phyloP scores from a whole-genome alignment of 1,140 invertebrate species.

The Drosophila baimaii region DNA sequence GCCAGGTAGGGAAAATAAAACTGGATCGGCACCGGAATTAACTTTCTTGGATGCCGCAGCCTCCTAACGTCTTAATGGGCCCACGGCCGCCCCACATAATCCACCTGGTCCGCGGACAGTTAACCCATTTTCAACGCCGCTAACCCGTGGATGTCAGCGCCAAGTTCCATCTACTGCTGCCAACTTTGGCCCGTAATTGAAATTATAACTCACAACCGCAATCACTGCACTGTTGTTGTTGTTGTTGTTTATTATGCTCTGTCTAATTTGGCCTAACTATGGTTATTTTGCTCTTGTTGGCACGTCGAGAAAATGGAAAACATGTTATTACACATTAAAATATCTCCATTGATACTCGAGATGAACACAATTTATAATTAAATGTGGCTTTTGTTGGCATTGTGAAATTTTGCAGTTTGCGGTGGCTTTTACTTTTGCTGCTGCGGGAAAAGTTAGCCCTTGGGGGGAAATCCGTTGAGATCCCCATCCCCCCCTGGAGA shows the following conservation, averaged over 20 bases:
- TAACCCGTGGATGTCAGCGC: constrained; percentile 37
- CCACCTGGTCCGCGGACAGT: constrained; percentile 35
- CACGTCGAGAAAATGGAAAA: constrained; percentile 11
- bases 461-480: not conserved
- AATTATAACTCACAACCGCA: constrained; percentile 62
- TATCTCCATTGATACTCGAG: constrained; percentile 14
- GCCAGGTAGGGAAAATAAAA: constrained; percentile 16
- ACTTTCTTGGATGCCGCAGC: not conserved
- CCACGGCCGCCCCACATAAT: constrained; percentile 34
- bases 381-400: not conserved
- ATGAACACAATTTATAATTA: constrained; percentile 12
- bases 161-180: constrained; percentile 36
- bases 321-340: constrained; percentile 29
- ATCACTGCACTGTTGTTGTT: constrained; percentile 22
- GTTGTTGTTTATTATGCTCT: constrained; percentile 20
- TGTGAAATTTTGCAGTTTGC: constrained; percentile 5
- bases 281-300: constrained; percentile 40
- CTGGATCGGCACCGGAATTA: constrained; percentile 25
- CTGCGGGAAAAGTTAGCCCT: constrained; percentile 6
- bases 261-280: constrained; percentile 63
- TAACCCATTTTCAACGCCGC: constrained; percentile 62
- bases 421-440: constrained; percentile 22
- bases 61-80: constrained; percentile 41
- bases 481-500: not conserved
- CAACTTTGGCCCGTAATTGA: constrained; percentile 51